Conservation (phyloP, 2,888 invertebrate species). For the Odontocolon sp. region DNA sequence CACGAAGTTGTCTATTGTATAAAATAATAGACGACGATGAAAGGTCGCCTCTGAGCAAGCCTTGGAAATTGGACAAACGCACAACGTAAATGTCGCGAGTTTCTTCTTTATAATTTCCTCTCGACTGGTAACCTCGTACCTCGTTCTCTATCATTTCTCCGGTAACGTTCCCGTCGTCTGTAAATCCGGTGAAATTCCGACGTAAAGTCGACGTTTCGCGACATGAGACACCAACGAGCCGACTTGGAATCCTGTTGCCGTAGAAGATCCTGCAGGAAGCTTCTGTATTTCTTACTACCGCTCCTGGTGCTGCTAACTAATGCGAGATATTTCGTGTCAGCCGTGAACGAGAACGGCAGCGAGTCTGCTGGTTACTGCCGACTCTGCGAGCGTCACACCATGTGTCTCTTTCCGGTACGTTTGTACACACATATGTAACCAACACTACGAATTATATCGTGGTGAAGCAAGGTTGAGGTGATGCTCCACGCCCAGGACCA, state of each 20-base stretch:
- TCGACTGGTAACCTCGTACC: not conserved
- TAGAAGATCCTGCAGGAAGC: conserved; percentile 36
- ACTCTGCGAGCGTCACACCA: conserved; percentile 73
- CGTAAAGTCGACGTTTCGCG: conserved; percentile 37
- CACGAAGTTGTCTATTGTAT: no score
- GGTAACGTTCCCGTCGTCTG: conserved; percentile 6
- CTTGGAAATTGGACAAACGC: conserved; percentile 21
- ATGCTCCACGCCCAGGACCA: conserved; percentile 32
- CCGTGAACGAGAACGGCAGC: conserved; percentile 56
- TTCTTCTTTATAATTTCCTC: not conserved
- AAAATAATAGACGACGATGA: no score
- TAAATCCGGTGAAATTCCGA: conserved; percentile 20
- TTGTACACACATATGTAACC: conserved; percentile 5
- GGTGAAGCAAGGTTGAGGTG: not conserved
- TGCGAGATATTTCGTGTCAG: conserved; percentile 64
- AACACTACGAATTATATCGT: conserved; percentile 19
- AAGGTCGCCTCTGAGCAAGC: not conserved
- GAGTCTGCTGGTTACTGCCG: conserved; percentile 69
- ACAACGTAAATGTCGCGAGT: conserved; percentile 5
- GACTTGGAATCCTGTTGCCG: conserved; percentile 42
- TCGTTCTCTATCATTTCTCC: no score
- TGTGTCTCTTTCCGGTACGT: conserved; percentile 75
- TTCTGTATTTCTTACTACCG: conserved; percentile 55
- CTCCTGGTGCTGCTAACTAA: conserved; percentile 59
- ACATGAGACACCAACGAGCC: conserved; percentile 54